Conservation (phyloP, 2,113 vertebrate genomes). For the Holacanthus passer region DNA sequence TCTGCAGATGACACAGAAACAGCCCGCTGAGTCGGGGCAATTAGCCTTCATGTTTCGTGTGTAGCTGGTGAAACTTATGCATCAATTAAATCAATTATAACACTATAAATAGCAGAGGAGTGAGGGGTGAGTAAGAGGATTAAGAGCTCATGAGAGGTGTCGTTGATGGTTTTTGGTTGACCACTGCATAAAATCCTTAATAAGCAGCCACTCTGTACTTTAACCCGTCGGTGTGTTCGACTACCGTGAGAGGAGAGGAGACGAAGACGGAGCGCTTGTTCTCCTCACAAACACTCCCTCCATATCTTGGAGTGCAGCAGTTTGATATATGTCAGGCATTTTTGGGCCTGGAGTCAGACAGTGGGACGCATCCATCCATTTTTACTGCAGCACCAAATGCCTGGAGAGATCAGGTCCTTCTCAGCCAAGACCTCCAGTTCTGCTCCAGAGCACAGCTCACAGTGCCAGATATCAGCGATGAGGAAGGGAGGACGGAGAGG, state of each 20-base stretch:
- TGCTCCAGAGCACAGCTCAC: constrained; percentile 26
- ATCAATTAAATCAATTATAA: constrained; percentile 64
- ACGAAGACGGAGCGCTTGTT: constrained; percentile 12
- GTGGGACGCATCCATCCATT: constrained; percentile 51
- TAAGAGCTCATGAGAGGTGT: constrained; percentile 43
- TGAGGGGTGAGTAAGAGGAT: constrained; percentile 38
- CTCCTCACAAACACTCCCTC: constrained; percentile 17
- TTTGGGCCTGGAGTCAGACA: constrained; percentile 41
- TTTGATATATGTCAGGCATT: constrained; percentile 46
- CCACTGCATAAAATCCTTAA: constrained; percentile 32
- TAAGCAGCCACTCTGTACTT: constrained; percentile 22
- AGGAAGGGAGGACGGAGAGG: constrained; percentile 40
- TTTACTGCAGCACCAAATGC: constrained; percentile 39
- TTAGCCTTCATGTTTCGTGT: constrained; percentile 20
- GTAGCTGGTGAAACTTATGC: constrained; percentile 27
- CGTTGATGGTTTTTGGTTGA: constrained; percentile 21
- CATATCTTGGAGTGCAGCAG: constrained; percentile 1
- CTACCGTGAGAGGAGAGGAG: constrained; percentile 22
- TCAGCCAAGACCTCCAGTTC: constrained; percentile 60
- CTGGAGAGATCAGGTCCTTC: constrained; percentile 37
- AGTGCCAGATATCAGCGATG: constrained; percentile 43
- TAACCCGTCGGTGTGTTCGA: constrained; percentile 19
- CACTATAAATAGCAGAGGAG: constrained; percentile 18
- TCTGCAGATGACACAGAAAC: constrained; percentile 49
- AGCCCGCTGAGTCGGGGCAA: constrained; percentile 36